Evolutionary conservation across 2,797 vertebrate genomes (phyloP).

Genomic region (Arrhamphus sclerolepis): DNA sequence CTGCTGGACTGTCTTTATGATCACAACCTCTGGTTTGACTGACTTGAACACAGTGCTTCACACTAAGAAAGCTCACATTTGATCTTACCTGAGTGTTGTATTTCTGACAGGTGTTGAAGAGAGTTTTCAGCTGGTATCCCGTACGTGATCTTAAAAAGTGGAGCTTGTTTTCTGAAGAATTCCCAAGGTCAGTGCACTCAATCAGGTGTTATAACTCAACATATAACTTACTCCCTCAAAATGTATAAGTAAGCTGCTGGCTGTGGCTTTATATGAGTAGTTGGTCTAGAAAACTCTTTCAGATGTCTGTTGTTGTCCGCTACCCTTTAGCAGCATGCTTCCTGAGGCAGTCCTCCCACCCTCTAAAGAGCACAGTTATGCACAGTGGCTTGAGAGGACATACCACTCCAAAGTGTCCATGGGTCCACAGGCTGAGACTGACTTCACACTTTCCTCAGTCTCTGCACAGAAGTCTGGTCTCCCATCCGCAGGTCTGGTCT

Average conservation of each 20-base stretch:
- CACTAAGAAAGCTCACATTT: background rate
- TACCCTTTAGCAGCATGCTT: constrained; percentile 82
- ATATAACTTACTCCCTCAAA: too few species aligned
- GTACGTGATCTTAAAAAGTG: constrained; percentile 82
- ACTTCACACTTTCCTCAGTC: constrained; percentile 11
- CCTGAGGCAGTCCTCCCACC: constrained; percentile 89
- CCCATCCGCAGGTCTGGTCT: background rate
- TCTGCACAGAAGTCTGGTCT: constrained; percentile 16
- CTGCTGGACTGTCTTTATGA: background rate
- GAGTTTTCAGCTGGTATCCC: constrained; percentile 86
- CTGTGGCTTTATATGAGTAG: background rate
- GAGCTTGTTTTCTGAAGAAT: constrained; percentile 76
- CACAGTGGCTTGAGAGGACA: constrained; percentile 86
- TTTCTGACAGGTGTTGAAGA: constrained; percentile 82
- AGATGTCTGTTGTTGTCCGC: constrained; percentile 1
- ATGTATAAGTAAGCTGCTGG: too few species aligned
- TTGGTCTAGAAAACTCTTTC: background rate
- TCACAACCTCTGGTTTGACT: constrained; percentile 2
- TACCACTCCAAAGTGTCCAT: constrained; percentile 51
- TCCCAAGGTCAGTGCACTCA: constrained; percentile 78
- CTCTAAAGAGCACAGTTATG: constrained; percentile 90
- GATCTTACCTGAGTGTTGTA: background rate
- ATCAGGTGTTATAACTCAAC: background rate
- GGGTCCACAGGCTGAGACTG: constrained; percentile 55
- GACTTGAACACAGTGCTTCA: background rate